Percentiles rank a stretch among this genome's conserved stretches.
These are phyloP conservation scores for Synanthedon andrenaeformis DNA, from an alignment of 2,888 invertebrate genomes.

Conservation along the genomic window DNA sequence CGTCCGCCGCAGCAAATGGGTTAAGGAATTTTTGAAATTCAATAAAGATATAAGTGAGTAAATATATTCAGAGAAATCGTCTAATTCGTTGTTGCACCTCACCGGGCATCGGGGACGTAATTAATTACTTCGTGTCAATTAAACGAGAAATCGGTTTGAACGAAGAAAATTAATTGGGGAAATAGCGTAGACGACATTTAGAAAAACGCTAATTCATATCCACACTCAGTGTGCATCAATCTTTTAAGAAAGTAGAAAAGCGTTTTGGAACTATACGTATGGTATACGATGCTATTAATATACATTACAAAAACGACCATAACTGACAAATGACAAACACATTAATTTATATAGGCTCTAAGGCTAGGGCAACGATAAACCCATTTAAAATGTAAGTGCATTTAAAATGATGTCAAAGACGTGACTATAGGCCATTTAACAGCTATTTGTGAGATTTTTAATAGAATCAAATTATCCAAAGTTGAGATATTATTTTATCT, in stretches of 20 bases:
- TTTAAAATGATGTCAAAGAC: background rate
- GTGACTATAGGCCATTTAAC: background rate
- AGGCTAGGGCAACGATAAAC: background rate
- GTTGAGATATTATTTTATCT: no score
- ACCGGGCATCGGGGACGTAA: background rate
- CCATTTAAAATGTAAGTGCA: conserved; percentile 5
- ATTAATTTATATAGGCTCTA: background rate
- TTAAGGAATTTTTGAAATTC: no score
- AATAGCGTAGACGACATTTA: no score
- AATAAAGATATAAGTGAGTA: no score
- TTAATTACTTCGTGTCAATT: background rate
- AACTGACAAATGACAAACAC: background rate
- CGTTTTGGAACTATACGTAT: no score
- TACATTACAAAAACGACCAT: background rate
- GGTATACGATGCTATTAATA: no score
- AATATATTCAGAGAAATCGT: background rate
- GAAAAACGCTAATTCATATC: no score
- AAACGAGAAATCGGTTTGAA: background rate
- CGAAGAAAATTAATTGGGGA: background rate
- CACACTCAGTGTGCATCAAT: no score
- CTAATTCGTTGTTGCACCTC: background rate
- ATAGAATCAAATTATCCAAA: no score
- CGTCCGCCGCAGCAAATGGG: no score
- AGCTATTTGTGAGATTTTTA: no score
- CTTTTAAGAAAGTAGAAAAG: no score